phyloP scores from a whole-genome alignment of 2,888 invertebrate genomes.

The Drosophila ochracea region DNA sequence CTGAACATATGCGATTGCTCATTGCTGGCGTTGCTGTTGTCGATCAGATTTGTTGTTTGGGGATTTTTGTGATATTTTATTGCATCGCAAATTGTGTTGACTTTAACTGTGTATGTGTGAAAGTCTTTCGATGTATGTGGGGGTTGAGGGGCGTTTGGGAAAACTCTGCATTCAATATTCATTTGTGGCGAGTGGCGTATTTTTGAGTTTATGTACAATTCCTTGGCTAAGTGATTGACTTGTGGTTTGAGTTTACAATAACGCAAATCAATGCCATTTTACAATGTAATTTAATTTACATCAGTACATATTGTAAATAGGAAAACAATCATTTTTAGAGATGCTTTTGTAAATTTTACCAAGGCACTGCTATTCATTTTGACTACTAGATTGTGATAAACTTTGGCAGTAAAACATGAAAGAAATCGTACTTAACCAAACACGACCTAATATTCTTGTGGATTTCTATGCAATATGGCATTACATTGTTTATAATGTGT shows the following conservation, averaged over 20 bases:
- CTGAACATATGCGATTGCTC: constrained; percentile 33
- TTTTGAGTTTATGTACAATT: constrained; percentile 46
- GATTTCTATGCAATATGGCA: background rate
- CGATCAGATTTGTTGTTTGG: constrained; percentile 54
- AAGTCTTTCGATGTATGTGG: constrained; percentile 2
- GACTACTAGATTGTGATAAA: background rate
- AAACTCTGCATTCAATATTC: constrained; percentile 25
- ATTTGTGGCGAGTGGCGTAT: constrained; percentile 25
- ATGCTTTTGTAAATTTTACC: background rate
- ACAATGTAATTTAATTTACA: constrained; percentile 29
- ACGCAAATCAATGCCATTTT: constrained; percentile 46
- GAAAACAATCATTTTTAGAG: constrained; percentile 1
- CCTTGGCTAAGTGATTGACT: constrained; percentile 57
- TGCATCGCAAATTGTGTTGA: constrained; percentile 26
- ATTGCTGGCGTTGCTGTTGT: constrained; percentile 20
- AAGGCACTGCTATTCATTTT: background rate
- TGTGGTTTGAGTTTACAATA: constrained; percentile 43
- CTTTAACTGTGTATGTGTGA: constrained; percentile 3
- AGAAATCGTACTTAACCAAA: background rate
- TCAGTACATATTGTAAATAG: constrained; percentile 6
- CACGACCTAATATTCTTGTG: background rate
- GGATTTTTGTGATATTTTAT: constrained; percentile 65
- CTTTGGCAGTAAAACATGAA: background rate
- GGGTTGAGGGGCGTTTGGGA: background rate
- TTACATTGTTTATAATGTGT: background rate